phyloP scores from a whole-genome alignment of 2,113 vertebrate species.

The Neolamprologus cancellatus region DNA sequence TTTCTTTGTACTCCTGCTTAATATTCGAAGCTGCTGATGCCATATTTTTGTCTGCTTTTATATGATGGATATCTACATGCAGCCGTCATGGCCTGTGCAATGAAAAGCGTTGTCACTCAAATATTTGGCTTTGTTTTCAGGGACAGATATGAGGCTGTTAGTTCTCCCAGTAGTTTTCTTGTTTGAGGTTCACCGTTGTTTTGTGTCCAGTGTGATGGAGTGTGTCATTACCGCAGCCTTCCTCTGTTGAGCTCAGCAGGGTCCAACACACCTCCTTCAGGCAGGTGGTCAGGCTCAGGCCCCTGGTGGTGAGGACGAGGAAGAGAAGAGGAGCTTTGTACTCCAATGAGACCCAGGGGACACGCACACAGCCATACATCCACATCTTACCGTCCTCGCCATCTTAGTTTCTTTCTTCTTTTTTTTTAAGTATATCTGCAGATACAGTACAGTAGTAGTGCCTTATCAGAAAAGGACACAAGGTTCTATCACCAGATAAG shows the following conservation, averaged over 20 bases:
- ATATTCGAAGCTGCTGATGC: background rate
- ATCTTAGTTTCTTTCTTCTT: background rate
- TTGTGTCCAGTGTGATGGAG: conserved; percentile 44
- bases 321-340: background rate
- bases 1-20: background rate
- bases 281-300: background rate
- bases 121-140: background rate
- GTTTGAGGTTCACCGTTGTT: background rate
- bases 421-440: background rate
- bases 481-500: conserved; percentile 37
- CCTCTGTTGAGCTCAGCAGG: background rate
- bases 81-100: background rate
- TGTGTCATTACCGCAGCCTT: conserved; percentile 37
- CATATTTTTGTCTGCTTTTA: background rate
- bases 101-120: background rate
- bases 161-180: background rate
- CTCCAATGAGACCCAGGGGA: conserved; percentile 37
- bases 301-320: background rate
- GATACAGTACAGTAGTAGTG: background rate
- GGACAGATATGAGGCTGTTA: background rate
- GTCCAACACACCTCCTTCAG: background rate
- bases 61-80: background rate
- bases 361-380: background rate
- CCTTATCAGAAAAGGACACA: conserved; percentile 40
- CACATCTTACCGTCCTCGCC: background rate